Base-by-base conservation (phyloP, 2,797 vertebrate genomes). In the Cyprinella venusta region DNA sequence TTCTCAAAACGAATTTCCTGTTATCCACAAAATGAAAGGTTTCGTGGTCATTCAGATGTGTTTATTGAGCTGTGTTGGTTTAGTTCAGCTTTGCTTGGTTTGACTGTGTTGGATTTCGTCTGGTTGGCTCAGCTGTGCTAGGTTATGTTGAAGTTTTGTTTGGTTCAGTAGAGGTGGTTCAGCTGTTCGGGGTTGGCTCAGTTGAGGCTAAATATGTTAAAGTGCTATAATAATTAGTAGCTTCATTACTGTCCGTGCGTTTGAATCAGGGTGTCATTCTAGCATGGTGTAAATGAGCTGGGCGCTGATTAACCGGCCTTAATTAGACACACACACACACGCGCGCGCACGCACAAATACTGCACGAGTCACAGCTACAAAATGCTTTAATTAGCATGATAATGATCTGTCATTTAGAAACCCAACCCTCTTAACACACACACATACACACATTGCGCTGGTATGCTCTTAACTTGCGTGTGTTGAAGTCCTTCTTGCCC, bases 81-180 rank as follows among this genome's bases (percentile, higher is more conserved):
- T 52, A 36, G 30, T 67, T 79, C 16, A 67, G 40, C 42, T 36
- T 8, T 79, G 45, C 30, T 79, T 48, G 15, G 16, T 56, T 69
- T 26, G 59, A 6, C 65, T 36, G 64, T 24, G 61, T 56, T 54
- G 64, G 33, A 38, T 13, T 79, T 30, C 54, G 45, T 80, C 10
- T 56, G 64, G 36, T 40, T 59, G 24, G 36, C 54, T 70, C 52
- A 59, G 15, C 79, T 71, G 68, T 63, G 68, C 69, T 18, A 45
- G 42, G 59, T 26, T 81, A 40, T 80, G 69, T 74, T 74, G 19
- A 92, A 91, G 92, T 90, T 93, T 92, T 93, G 33, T 67, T 63
- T 90, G 92, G 92, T 63, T 79, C 33, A 54, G 52, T 56, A 71
- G 80, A 77, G 70, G 52, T 63, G 72, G 59, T 42, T 76, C 65